Evolutionary conservation across 2,888 invertebrate genomes (phyloP), one percentile per base, ranked within the genome.

Genomic region (Ellobium chinense): DNA sequence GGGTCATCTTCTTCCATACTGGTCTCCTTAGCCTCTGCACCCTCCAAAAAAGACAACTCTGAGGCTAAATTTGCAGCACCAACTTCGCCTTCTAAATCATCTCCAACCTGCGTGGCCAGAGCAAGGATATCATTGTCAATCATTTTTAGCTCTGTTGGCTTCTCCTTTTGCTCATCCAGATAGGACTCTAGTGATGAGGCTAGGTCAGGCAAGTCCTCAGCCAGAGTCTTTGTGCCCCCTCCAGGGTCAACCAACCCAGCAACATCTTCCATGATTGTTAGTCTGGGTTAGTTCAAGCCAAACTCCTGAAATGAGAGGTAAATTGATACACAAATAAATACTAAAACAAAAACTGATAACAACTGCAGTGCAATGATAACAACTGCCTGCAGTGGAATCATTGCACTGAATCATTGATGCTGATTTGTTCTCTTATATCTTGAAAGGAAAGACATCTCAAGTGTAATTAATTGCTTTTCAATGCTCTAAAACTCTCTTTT

Each of bases 81-180:
- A 27, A 62, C 54, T 14, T 14, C 54, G 68, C 29, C 80, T 4
- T 75, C 75, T 46, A 80, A 63, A 27, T 75, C 80, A 21, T 80
- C 75, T 34, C 75, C 75, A 63, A 80, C 80, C 24, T 62, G 69
- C 37, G 27, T 69, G n/a, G 80, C 75, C 39, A 80, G 54, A 1
- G 18, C 80, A n/a, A 80, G 62, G 54, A 80, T 80, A 54, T 80
- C 80, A 46, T 63, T 69, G 46, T 75, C 75, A 24, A 75, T 69
- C 68, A 75, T 75, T 69, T 62, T 68, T 39, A 80, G 46, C 24
- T 80, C 80, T 37, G 58, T 36, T 2, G 60, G 37, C 24, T 69
- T 76, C 36, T 75, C 80, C 63, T 75, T 69, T 36, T 80, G 60
- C 58, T 39, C 80, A 63, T 66, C 74, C 31, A 69, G 36, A 62